Evolutionary conservation across 2,888 invertebrate species (phyloP).

Genomic region (Acholoe squamosa): DNA sequence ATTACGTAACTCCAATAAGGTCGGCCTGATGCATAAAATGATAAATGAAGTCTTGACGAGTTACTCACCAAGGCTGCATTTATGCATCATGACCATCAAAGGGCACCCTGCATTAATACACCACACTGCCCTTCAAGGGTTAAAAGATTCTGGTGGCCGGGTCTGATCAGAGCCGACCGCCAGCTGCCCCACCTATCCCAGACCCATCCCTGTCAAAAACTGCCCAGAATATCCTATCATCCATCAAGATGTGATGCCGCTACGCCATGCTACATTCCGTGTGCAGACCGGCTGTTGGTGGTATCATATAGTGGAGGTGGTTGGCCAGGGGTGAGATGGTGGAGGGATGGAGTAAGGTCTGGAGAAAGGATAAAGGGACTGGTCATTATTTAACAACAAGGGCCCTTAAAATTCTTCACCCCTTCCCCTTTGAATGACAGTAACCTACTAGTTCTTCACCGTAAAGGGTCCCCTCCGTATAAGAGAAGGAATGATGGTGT

Average conservation of each 20-base stretch:
- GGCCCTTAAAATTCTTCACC: too few relatives aligned
- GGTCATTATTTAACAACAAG: too few relatives aligned
- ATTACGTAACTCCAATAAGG: too few relatives aligned
- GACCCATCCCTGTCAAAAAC: constrained; percentile 46
- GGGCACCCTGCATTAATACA: too few relatives aligned
- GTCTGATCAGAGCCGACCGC: constrained; percentile 17
- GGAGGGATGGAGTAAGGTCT: neutral
- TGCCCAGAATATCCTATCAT: constrained; percentile 48
- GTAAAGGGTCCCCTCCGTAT: too few relatives aligned
- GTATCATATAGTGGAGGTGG: neutral
- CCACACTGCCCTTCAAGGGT: too few relatives aligned
- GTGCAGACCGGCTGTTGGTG: neutral
- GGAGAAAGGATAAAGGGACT: neutral
- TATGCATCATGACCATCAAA: too few relatives aligned
- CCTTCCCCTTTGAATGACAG: too few relatives aligned
- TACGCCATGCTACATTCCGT: constrained; percentile 14
- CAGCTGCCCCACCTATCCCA: constrained; percentile 34
- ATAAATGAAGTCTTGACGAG: too few relatives aligned
- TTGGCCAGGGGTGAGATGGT: neutral
- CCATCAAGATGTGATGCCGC: constrained; percentile 18
- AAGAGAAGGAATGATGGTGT: neutral
- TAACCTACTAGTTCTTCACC: too few relatives aligned
- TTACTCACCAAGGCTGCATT: too few relatives aligned
- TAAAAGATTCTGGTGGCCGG: neutral
- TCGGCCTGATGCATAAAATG: too few relatives aligned